Percentiles rank a stretch among this genome's conserved stretches.
phyloP scores from a whole-genome alignment of 1,140 invertebrate genomes.

The Aphaenogaster ashmeadi region DNA sequence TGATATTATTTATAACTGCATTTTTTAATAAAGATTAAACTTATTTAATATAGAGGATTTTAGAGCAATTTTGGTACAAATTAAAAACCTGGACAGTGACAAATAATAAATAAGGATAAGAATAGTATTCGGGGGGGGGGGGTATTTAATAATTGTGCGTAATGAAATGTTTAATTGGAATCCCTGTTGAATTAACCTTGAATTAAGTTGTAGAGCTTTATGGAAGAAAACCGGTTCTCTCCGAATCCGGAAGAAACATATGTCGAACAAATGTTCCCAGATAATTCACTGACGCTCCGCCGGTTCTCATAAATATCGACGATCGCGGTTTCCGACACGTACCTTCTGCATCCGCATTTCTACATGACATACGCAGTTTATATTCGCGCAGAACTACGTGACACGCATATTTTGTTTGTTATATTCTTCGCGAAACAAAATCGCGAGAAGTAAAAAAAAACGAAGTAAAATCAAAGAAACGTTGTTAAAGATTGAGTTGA shows the following conservation, averaged over 20 bases:
- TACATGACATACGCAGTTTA: not conserved
- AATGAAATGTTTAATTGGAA: slow-evolving; percentile 35
- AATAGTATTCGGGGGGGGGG: not conserved
- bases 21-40: not conserved
- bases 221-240: slow-evolving; percentile 51
- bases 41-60: not conserved
- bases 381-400: not conserved
- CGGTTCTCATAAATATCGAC: slow-evolving; percentile 59
- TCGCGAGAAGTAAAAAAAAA: not conserved
- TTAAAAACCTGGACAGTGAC: not conserved
- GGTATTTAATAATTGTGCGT: not conserved
- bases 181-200: not conserved
- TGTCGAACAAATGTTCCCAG: slow-evolving; percentile 58
- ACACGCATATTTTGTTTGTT: not conserved
- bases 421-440: not conserved
- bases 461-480: not conserved
- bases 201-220: slow-evolving; percentile 54
- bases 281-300: slow-evolving; percentile 50
- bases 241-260: slow-evolving; percentile 64
- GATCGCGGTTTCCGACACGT: slow-evolving; percentile 37
- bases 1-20: not conserved
- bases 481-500: not conserved
- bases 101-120: not conserved
- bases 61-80: not conserved
- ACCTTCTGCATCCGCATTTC: slow-evolving; percentile 48